A percentile compares a stretch with the other conserved stretches of the same genome.
Conservation (phyloP, 2,888 invertebrate genomes). For the Stegana nigrithorax region DNA sequence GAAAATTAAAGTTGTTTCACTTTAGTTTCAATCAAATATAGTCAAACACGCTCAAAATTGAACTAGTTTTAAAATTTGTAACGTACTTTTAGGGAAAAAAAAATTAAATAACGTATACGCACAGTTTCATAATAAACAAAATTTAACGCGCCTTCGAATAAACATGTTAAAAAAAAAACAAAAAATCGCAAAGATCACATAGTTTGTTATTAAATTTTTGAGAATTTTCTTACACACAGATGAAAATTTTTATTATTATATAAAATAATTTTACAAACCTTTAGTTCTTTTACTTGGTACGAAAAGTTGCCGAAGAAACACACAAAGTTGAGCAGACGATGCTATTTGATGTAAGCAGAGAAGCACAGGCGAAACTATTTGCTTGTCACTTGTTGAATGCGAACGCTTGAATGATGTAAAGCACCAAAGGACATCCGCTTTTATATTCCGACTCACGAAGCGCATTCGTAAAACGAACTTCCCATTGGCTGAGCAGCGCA, state of each 20-base stretch:
- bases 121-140: neutral
- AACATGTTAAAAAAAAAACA: no score
- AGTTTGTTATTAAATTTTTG: neutral
- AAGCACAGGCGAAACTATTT: no score
- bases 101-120: neutral
- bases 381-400: slow-evolving; percentile 54
- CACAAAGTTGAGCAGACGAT: no score
- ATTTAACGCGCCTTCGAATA: no score
- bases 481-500: slow-evolving; percentile 45
- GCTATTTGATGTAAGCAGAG: no score
- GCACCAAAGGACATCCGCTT: slow-evolving; percentile 56
- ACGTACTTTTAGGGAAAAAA: neutral
- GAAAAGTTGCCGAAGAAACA: no score
- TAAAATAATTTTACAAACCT: neutral
- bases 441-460: slow-evolving; percentile 43
- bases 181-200: neutral
- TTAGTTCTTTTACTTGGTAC: no score
- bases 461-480: slow-evolving; percentile 35
- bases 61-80: neutral
- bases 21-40: no score
- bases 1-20: no score
- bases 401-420: slow-evolving; percentile 58
- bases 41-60: neutral
- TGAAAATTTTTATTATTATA: neutral
- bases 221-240: slow-evolving; percentile 1